Percentiles rank a stretch among this genome's conserved stretches.
phyloP scores from a whole-genome alignment of 1,140 invertebrate genomes.

The Drosophila subobscura region DNA sequence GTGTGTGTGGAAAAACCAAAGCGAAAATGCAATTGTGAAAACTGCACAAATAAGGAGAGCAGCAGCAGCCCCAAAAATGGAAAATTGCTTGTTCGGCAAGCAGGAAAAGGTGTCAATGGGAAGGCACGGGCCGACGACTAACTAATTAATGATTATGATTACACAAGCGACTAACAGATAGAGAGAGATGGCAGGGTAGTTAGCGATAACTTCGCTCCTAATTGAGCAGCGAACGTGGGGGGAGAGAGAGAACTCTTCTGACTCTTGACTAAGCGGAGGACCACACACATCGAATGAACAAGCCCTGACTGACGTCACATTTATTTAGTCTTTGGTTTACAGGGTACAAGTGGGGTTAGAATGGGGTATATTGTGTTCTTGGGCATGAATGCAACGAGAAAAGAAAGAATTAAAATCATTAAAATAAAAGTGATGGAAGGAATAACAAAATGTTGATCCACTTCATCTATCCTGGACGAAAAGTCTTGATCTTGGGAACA shows the following conservation, averaged over 20 bases:
- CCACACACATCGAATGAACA: slow-evolving; percentile 40
- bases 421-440: no score
- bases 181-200: no score
- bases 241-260: not conserved
- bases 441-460: no score
- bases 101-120: slow-evolving; percentile 31
- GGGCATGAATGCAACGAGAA: no score
- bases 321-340: no score
- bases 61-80: slow-evolving; percentile 25
- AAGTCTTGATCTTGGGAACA: no score
- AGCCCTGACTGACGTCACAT: not conserved
- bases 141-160: slow-evolving; percentile 76
- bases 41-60: slow-evolving; percentile 49
- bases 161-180: slow-evolving; percentile 14
- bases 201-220: no score
- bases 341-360: no score
- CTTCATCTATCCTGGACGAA: no score
- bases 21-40: slow-evolving; percentile 40
- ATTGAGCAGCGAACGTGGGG: no score
- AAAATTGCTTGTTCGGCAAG: slow-evolving; percentile 5
- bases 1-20: slow-evolving; percentile 18
- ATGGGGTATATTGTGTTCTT: no score
- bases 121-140: slow-evolving; percentile 14
- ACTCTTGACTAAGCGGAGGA: slow-evolving; percentile 9
- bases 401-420: no score